Conservation (phyloP, 2,888 invertebrate genomes). For the Coenonympha arcania region DNA sequence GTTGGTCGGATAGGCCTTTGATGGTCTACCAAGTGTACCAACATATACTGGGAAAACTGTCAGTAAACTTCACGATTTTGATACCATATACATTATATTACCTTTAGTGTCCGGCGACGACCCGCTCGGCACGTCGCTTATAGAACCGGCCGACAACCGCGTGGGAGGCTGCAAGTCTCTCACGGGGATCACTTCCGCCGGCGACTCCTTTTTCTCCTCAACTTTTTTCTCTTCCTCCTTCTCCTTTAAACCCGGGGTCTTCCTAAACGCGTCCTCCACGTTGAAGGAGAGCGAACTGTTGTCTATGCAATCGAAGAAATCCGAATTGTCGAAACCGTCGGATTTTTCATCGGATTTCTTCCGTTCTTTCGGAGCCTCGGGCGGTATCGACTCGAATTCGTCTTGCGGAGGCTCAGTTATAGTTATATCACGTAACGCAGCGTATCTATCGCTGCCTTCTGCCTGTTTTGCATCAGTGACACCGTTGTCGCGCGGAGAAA, state of each 20-base stretch:
- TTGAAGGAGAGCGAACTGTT: constrained; percentile 68
- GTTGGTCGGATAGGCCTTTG: too few relatives aligned
- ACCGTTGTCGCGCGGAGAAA: constrained; percentile 66
- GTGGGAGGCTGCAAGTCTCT: constrained; percentile 56
- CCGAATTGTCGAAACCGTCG: constrained; percentile 69
- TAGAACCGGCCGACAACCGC: constrained; percentile 75
- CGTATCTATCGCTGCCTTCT: constrained; percentile 79
- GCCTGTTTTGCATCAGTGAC: constrained; percentile 57
- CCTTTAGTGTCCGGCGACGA: constrained; percentile 78
- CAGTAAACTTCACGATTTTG: background rate
- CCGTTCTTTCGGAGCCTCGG: constrained; percentile 64
- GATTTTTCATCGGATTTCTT: constrained; percentile 71
- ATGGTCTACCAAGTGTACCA: too few relatives aligned
- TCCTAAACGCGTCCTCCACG: constrained; percentile 68
- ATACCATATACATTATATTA: constrained; percentile 16
- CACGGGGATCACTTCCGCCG: constrained; percentile 40
- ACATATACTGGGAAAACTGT: too few relatives aligned
- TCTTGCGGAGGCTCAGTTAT: constrained; percentile 75
- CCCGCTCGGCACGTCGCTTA: constrained; percentile 77
- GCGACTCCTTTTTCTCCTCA: constrained; percentile 42
- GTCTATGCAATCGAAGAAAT: constrained; percentile 71
- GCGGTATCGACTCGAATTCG: constrained; percentile 67
- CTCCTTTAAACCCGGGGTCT: constrained; percentile 61
- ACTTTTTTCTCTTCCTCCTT: constrained; percentile 51
- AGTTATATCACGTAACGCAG: constrained; percentile 85